A percentile compares a stretch with the other conserved stretches of the same genome.
phyloP scores from a whole-genome alignment of 1,140 invertebrate genomes.

The Macrobrachium rosenbergii region DNA sequence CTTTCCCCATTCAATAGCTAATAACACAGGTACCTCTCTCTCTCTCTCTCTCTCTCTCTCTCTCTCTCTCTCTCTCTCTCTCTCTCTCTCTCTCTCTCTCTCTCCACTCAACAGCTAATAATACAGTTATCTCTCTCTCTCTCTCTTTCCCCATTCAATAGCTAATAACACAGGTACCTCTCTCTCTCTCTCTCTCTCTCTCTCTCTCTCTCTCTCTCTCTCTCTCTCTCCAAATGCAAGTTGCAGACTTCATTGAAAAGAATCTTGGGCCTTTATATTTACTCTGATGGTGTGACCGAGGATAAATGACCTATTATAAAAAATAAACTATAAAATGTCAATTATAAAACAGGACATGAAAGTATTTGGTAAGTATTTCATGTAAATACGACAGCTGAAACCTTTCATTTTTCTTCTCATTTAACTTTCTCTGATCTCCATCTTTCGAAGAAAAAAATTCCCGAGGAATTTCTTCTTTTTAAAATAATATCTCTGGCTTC shows the following conservation, averaged over 20 bases:
- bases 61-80: background rate
- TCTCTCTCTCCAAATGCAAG: too few relatives aligned
- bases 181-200: background rate
- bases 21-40: background rate
- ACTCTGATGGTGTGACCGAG: background rate
- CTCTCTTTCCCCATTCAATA: background rate
- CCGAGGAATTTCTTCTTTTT: too few relatives aligned
- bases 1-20: background rate
- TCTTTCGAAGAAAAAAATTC: too few relatives aligned
- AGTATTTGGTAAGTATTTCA: too few relatives aligned
- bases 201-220: background rate
- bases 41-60: background rate
- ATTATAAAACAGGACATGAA: too few relatives aligned
- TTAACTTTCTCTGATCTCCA: too few relatives aligned
- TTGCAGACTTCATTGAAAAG: background rate
- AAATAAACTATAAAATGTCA: too few relatives aligned
- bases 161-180: background rate
- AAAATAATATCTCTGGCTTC: too few relatives aligned
- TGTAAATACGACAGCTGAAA: too few relatives aligned
- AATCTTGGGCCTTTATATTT: conserved; percentile 10
- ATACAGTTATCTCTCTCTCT: background rate
- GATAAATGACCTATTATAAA: too few relatives aligned
- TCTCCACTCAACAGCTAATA: background rate
- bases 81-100: background rate
- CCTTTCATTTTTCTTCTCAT: too few relatives aligned